A percentile compares a stretch with the other conserved stretches of the same genome.
Conservation (phyloP, 2,797 vertebrate species). For the Acrossocheilus fasciatus region DNA sequence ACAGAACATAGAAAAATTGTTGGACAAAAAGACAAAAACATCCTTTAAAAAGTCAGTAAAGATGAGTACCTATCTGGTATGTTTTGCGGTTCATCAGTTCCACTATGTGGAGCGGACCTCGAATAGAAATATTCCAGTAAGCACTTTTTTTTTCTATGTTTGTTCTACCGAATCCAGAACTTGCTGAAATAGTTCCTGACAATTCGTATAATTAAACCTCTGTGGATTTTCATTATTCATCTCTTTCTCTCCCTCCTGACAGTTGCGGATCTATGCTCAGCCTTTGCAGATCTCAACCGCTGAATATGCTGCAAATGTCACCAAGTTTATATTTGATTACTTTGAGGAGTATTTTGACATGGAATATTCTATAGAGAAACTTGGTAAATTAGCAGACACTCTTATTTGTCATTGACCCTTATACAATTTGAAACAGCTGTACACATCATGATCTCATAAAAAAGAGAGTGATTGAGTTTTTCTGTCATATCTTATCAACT, state of each 20-base stretch:
- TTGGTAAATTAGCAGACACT: constrained; percentile 78
- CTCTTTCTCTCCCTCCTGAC: constrained; percentile 24
- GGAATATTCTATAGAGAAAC: constrained; percentile 89
- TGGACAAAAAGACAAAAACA: constrained; percentile 74
- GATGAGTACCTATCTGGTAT: constrained; percentile 99
- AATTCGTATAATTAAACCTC: not conserved
- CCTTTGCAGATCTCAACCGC: constrained; percentile 85
- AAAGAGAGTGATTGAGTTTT: not conserved
- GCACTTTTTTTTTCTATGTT: constrained; percentile 62
- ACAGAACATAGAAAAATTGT: constrained; percentile 58
- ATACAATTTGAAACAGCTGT: not conserved
- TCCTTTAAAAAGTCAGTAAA: constrained; percentile 86
- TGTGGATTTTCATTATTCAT: not conserved
- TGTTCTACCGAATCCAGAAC: not conserved
- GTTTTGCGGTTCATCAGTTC: constrained; percentile 95
- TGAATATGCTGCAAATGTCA: constrained; percentile 86
- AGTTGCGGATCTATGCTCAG: constrained; percentile 93
- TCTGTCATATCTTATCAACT: not conserved
- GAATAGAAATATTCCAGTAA: constrained; percentile 82
- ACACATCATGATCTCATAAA: not conserved
- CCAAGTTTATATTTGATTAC: constrained; percentile 87
- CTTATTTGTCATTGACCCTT: not conserved
- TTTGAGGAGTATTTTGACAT: constrained; percentile 93
- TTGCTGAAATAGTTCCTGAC: not conserved
- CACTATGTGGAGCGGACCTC: constrained; percentile 66